Evolutionary conservation across 1,140 invertebrate genomes (phyloP), one percentile per base, ranked within the genome.

Genomic region (Riptortus pedestris): DNA sequence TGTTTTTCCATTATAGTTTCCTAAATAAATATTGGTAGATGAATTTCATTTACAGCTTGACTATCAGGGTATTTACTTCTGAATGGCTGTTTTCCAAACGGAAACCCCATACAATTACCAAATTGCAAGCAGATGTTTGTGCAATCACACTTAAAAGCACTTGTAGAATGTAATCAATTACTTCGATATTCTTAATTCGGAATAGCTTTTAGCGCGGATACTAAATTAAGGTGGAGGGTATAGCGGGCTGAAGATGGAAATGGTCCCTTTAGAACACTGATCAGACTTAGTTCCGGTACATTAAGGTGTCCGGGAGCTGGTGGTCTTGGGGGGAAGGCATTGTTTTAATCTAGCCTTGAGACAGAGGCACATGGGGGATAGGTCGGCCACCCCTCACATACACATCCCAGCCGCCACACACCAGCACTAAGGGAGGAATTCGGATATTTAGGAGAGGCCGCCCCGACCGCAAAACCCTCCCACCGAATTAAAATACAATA

Each of bases 401-500:
- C 31, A 7, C 31, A 38, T 5, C 14, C 31, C 31, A 7, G 31
- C 31, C 5, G 5, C 31, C 31, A 5, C 31, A 38, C 14, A 38
- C 31, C 31, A 5, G 14, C 31, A n/a, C 14, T 18, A 45, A n/a
- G 48, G 24, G n/a, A 20, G 48, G 48, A 51, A 51, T 51, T 51
- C 22, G 48, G 48, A 51, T 51, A 51, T 51, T 51, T 51, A 51
- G 48, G 48, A 22, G n/a, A n/a, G 2, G n/a, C 4, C n/a, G 24
- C 48, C 48, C 48, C 48, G 3, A 51, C 48, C 48, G 48, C 48
- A 51, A 51, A 51, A 51, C 48, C 48, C 48, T 51, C 48, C 48
- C 48, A 24, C 48, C 48, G 48, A 51, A 51, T 51, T 51, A 51
- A 51, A 51, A 51, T 51, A 51, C 48, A 51, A 51, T 51, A 51